Base-by-base conservation (phyloP, 2,797 vertebrate species). In the Hydrophis major region DNA sequence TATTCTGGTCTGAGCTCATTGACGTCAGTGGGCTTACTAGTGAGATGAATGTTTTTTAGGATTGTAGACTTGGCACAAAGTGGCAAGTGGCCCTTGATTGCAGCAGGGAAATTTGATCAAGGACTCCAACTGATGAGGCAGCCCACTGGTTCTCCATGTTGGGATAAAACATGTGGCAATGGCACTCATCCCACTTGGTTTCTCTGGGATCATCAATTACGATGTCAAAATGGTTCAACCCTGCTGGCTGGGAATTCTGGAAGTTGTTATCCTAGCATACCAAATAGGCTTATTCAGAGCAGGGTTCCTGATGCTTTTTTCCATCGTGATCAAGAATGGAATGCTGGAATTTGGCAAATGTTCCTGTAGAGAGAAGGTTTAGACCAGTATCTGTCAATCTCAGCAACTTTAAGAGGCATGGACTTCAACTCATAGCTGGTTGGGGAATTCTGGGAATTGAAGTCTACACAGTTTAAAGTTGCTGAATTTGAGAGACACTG, bases 1-100 rank as follows among this genome's bases (percentile, higher is more conserved):
- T 91, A 86, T 91, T 91, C 6, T 91, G 57, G 69, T 61, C 8
- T 91, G 47, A 91, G 61, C 86, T 89, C 90, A 61, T 66, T 93
- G 90, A 91, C 69, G 69, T 93, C 93, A 91, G 90, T 88, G 28
- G 86, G 86, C 63, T 87, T 93, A 28, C 57, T 83, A 88, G 37
- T 57, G 50, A 91, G 60, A 91, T 91, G 57, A 83, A 59, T 57
- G 16, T 59, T 89, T 89, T 50, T 93, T 78, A 91, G 87, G 57
- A 50, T 25, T 89, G 90, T 13, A 93, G 32, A 55, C 4, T n/a
- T 89, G 20, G 4, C 37, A 14, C 50, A 90, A 12, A 4, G 18
- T 6, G 0, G 7, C 32, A 83, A 16, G 12, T 2, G 0, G 66
- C 27, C n/a, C 37, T 1, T 42, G 87, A 91, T 60, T 59, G 92